phyloP scores from a whole-genome alignment of 2,888 invertebrate genomes.

The Synanthedon myopaeformis region DNA sequence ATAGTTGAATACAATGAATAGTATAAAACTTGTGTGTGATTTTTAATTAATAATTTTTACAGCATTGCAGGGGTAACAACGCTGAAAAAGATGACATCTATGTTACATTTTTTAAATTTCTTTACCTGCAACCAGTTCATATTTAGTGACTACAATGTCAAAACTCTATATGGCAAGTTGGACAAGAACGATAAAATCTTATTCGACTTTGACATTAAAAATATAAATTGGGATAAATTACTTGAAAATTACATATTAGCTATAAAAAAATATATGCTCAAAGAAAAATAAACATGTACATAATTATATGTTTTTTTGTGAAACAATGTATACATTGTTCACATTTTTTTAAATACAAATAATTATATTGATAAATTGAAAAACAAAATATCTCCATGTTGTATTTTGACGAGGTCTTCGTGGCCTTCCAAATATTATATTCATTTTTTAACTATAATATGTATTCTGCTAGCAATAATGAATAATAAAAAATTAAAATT shows the following conservation, averaged over 20 bases:
- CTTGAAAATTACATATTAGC: slow-evolving; percentile 5
- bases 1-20: too few species aligned
- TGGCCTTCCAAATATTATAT: too few species aligned
- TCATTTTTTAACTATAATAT: too few species aligned
- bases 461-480: too few species aligned
- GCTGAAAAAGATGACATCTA: neutral
- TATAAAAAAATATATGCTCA: neutral
- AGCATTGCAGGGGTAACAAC: slow-evolving; percentile 1
- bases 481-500: too few species aligned
- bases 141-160: slow-evolving; percentile 7
- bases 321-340: too few species aligned
- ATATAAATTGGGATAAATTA: slow-evolving; percentile 7
- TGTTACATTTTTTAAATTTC: neutral
- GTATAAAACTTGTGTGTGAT: neutral
- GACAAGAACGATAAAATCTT: slow-evolving; percentile 2
- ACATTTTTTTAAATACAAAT: too few species aligned
- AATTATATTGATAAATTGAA: too few species aligned
- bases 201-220: slow-evolving; percentile 6
- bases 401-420: too few species aligned
- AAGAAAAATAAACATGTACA: too few species aligned
- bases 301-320: too few species aligned
- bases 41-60: neutral
- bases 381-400: too few species aligned
- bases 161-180: slow-evolving; percentile 1
- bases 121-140: slow-evolving; percentile 5